Percentiles rank a stretch among this genome's conserved stretches.
Evolutionary conservation across 2,888 invertebrate species (phyloP).

Genomic region (Drosophila subquinaria): DNA sequence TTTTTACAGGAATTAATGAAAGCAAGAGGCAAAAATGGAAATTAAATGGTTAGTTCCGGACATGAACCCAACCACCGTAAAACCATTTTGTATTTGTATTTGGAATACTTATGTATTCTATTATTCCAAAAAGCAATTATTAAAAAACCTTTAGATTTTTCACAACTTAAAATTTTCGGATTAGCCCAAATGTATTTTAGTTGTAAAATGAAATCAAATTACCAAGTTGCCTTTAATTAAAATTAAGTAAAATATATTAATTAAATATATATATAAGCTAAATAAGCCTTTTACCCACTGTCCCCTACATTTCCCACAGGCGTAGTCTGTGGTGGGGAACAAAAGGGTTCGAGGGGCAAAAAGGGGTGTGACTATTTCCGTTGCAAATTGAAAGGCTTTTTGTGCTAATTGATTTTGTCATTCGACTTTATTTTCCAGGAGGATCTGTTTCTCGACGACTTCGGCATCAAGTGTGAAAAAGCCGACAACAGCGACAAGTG

Average conservation of each 20-base stretch:
- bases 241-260: not conserved
- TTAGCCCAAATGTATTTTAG: too few relatives aligned
- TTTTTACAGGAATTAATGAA: too few relatives aligned
- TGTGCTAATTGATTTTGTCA: conserved; percentile 32
- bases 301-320: conserved; percentile 9
- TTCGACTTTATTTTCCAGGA: conserved; percentile 71
- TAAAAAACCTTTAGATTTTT: too few relatives aligned
- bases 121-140: too few relatives aligned
- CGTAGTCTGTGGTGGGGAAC: not conserved
- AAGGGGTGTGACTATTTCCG: conserved; percentile 48
- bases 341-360: not conserved
- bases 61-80: too few relatives aligned
- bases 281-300: not conserved
- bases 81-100: too few relatives aligned
- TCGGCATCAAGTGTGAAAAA: conserved; percentile 75
- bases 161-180: too few relatives aligned
- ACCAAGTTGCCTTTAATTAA: not conserved
- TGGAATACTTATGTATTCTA: too few relatives aligned
- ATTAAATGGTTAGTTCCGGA: too few relatives aligned
- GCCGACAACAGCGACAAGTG: conserved; percentile 77
- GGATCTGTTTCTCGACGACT: conserved; percentile 79
- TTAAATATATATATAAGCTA: not conserved
- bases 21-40: too few relatives aligned
- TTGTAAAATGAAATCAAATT: too few relatives aligned
- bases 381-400: conserved; percentile 31